Conservation (phyloP, 2,113 vertebrate species). For the Hippolais icterina region DNA sequence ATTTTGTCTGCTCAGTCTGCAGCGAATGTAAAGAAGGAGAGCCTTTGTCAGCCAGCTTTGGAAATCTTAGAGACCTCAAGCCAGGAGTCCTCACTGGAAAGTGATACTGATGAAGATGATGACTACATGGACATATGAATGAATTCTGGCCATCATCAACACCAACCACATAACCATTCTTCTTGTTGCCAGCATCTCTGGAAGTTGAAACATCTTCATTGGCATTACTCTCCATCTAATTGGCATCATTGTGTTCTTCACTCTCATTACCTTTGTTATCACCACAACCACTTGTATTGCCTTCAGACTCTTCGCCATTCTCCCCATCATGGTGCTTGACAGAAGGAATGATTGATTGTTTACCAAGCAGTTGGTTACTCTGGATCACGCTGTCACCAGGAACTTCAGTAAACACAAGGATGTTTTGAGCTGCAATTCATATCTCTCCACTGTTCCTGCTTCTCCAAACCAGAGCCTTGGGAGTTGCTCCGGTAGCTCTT, state of each 20-base stretch:
- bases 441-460: slow-evolving; percentile 16
- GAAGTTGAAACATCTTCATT: slow-evolving; percentile 25
- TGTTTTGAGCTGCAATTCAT: slow-evolving; percentile 13
- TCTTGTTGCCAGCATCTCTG: slow-evolving; percentile 25
- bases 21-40: slow-evolving; percentile 96
- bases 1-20: slow-evolving; percentile 97
- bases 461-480: slow-evolving; percentile 17
- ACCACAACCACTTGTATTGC: slow-evolving; percentile 42
- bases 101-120: slow-evolving; percentile 94
- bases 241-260: slow-evolving; percentile 10
- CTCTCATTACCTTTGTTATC: slow-evolving; percentile 29
- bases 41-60: slow-evolving; percentile 91
- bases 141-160: slow-evolving; percentile 45
- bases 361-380: neutral
- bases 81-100: slow-evolving; percentile 97
- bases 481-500: neutral
- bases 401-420: slow-evolving; percentile 1
- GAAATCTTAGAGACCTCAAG: slow-evolving; percentile 97
- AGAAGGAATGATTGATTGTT: neutral
- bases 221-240: slow-evolving; percentile 50
- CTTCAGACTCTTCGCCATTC: slow-evolving; percentile 31
- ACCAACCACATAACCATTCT: slow-evolving; percentile 45
- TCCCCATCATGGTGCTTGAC: slow-evolving; percentile 50
- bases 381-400: neutral
- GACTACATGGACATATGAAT: slow-evolving; percentile 96